Conservation (phyloP, 2,888 invertebrate genomes). For the Schizaphis graminum region DNA sequence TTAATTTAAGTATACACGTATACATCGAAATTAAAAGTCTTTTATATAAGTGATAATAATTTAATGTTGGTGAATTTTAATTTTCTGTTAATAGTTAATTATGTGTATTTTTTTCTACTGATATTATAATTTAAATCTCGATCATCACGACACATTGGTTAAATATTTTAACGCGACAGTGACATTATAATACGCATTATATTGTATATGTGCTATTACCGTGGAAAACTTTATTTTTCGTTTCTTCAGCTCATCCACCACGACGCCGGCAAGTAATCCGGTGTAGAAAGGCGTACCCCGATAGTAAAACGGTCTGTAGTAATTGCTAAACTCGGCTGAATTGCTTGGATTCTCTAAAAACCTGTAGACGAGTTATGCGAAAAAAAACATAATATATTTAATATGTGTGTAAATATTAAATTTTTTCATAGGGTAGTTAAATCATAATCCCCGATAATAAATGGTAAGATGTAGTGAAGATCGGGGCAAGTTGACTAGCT, state of each 20-base stretch:
- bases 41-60: not conserved
- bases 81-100: not conserved
- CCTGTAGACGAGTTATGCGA: not conserved
- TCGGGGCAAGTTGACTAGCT: no score
- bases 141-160: not conserved
- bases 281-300: slow-evolving; percentile 43
- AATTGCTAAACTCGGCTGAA: not conserved
- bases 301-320: slow-evolving; percentile 24
- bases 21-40: not conserved
- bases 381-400: not conserved
- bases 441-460: no score
- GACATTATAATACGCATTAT: not conserved
- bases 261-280: slow-evolving; percentile 9
- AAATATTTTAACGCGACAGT: not conserved
- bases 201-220: not conserved
- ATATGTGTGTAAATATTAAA: not conserved
- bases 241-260: slow-evolving; percentile 29
- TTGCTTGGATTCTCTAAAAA: not conserved
- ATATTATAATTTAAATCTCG: not conserved
- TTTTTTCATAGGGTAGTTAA: no score
- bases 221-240: slow-evolving; percentile 3
- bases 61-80: not conserved
- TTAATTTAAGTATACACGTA: not conserved
- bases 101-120: not conserved
- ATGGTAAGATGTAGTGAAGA: no score